phyloP scores from a whole-genome alignment of 2,888 invertebrate species.

The Mylabris sibirica region DNA sequence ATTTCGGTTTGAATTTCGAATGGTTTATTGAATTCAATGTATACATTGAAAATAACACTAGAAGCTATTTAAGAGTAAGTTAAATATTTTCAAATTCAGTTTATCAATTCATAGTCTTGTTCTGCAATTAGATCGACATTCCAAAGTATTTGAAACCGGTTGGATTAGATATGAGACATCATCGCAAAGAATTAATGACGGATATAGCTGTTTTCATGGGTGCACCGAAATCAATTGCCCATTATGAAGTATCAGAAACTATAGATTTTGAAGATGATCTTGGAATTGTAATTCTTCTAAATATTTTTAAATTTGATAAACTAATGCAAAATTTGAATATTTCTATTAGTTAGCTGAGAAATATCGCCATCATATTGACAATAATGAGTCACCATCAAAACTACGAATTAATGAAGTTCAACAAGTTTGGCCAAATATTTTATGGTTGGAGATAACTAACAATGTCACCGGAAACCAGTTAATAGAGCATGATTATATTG shows the following conservation, averaged over 20 bases:
- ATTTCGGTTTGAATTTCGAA: constrained; percentile 38
- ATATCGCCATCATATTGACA: not conserved
- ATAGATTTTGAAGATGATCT: constrained; percentile 16
- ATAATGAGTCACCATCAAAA: constrained; percentile 13
- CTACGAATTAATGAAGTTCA: constrained; percentile 22
- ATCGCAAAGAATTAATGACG: constrained; percentile 23
- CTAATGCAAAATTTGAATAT: not conserved
- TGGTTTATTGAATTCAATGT: constrained; percentile 40
- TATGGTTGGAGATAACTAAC: constrained; percentile 28
- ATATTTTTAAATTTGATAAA: not conserved
- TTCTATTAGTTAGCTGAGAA: constrained; percentile 11
- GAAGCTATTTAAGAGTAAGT: constrained; percentile 12
- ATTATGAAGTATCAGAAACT: constrained; percentile 10
- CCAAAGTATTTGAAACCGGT: constrained; percentile 23
- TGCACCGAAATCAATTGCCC: constrained; percentile 4
- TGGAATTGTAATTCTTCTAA: not conserved
- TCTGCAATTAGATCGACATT: constrained; percentile 27
- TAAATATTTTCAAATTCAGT: not conserved
- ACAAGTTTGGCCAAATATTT: constrained; percentile 24
- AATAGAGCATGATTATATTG: constrained; percentile 20
- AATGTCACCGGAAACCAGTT: constrained; percentile 23
- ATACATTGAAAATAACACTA: constrained; percentile 22
- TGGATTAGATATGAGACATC: constrained; percentile 1
- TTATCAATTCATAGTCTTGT: not conserved
- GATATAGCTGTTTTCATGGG: constrained; percentile 26